Evolutionary conservation across 2,888 invertebrate species (phyloP), one percentile per base, ranked within the genome.

Genomic region (Lasioglossum pauxillum): DNA sequence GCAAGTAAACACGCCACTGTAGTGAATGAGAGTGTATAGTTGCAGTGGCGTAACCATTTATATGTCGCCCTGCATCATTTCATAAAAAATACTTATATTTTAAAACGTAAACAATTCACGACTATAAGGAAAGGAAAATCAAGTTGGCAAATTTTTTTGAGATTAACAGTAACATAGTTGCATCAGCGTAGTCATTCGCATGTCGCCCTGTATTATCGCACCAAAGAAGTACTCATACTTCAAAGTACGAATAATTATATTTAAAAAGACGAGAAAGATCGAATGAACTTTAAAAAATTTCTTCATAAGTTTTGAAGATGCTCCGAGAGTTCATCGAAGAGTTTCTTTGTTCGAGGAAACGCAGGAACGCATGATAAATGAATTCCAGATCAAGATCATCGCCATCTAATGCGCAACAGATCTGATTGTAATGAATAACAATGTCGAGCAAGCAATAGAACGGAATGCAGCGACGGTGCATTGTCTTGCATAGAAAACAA

Each of bases 401-500:
- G 67, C 16, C 31, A 14, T 27, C 72, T 64, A 35, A 74, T 87
- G 91, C 90, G 89, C 67, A 88, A 83, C 83, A 87, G 49, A 87
- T 80, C 90, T 91, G 83, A 91, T 91, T 90, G 76, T 81, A 78
- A 91, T 88, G 80, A 82, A 69, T 44, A 83, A 57, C 86, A 73
- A 90, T 89, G 85, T 89, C 82, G 80, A 64, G 67, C 49, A 41
- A 75, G 72, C 82, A 81, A 80, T 82, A 85, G 83, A 85, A 86
- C 85, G 87, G 91, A 91, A 91, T 92, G 92, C 88, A 84, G 81
- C 76, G 80, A 53, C 64, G 75, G 78, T 84, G 88, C 82, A 88
- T 85, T 75, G 88, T 44, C 75, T 79, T 88, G 91, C 90, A 91
- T 92, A 86, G 81, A 85, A 85, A 90, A 91, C 82, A 79, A 87